A percentile compares a stretch with the other conserved stretches of the same genome.
phyloP scores from a whole-genome alignment of 2,797 vertebrate species.

The Synaphobranchus kaupii region DNA sequence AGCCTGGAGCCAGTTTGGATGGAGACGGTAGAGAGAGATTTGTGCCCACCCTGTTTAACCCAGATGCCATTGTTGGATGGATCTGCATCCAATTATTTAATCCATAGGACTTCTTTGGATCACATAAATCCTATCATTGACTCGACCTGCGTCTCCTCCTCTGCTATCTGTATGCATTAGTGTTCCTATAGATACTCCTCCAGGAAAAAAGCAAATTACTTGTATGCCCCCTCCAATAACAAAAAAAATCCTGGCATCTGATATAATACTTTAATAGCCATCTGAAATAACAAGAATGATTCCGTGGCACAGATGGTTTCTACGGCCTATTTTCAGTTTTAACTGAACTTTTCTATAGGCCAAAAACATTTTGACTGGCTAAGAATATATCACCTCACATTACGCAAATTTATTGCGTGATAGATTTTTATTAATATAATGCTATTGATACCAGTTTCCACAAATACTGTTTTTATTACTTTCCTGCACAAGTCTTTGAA shows the following conservation, averaged over 20 bases:
- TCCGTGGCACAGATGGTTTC: not conserved
- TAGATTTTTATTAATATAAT: not conserved
- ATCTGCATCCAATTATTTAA: constrained; percentile 52
- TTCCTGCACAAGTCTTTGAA: not conserved
- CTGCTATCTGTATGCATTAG: not conserved
- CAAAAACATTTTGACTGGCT: not conserved
- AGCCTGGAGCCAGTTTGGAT: constrained; percentile 48
- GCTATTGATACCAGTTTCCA: not conserved
- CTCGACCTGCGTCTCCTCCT: constrained; percentile 23
- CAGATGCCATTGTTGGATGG: constrained; percentile 47
- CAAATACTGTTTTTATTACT: constrained; percentile 15
- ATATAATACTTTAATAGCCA: not conserved
- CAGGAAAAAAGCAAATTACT: not conserved
- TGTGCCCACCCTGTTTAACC: constrained; percentile 54
- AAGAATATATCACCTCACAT: not conserved
- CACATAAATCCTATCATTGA: constrained; percentile 41
- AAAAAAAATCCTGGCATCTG: not conserved
- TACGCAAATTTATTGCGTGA: not conserved
- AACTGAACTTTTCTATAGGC: not conserved
- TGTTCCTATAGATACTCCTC: not conserved
- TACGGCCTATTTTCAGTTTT: not conserved
- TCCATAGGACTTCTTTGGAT: constrained; percentile 47
- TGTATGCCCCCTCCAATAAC: not conserved
- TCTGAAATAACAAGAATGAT: not conserved
- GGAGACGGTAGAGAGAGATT: constrained; percentile 57